Percentiles rank a stretch among this genome's conserved stretches.
Conservation (phyloP, 2,797 vertebrate species). For the Gorsachius magnificus region DNA sequence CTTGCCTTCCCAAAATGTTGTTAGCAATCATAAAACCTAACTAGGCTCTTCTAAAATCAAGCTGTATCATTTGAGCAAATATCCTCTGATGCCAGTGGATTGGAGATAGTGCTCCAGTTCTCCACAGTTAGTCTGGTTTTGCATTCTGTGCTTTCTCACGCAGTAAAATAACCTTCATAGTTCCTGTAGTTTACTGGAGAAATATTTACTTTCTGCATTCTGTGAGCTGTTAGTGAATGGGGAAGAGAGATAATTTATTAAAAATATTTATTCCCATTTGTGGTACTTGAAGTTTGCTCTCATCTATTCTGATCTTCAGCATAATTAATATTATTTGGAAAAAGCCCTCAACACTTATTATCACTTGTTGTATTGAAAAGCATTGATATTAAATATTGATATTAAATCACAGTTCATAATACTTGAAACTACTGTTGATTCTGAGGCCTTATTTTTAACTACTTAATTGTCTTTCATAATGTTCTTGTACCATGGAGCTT, state of each 20-base stretch:
- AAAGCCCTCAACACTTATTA: not conserved
- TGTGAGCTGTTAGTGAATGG: not conserved
- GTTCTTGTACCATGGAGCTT: not conserved
- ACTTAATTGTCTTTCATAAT: not conserved
- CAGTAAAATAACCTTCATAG: not conserved
- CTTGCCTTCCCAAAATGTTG: not conserved
- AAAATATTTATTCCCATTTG: not conserved
- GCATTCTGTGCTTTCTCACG: not conserved
- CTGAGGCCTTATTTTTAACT: not conserved
- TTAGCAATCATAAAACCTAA: not conserved
- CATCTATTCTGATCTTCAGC: not conserved
- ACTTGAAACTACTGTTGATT: not conserved
- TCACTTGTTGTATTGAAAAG: not conserved
- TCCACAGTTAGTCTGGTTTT: not conserved
- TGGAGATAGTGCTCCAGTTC: not conserved
- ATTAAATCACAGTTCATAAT: not conserved
- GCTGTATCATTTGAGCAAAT: not conserved
- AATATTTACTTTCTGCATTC: not conserved
- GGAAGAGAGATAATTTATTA: not conserved
- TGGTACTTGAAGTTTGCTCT: not conserved
- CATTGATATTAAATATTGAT: too few relatives aligned
- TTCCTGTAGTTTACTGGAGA: not conserved
- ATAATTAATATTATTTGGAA: not conserved
- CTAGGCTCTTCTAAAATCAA: not conserved
- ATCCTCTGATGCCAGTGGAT: not conserved